Conservation (phyloP, 2,888 invertebrate genomes). For the Amphipyra tragopoginis region DNA sequence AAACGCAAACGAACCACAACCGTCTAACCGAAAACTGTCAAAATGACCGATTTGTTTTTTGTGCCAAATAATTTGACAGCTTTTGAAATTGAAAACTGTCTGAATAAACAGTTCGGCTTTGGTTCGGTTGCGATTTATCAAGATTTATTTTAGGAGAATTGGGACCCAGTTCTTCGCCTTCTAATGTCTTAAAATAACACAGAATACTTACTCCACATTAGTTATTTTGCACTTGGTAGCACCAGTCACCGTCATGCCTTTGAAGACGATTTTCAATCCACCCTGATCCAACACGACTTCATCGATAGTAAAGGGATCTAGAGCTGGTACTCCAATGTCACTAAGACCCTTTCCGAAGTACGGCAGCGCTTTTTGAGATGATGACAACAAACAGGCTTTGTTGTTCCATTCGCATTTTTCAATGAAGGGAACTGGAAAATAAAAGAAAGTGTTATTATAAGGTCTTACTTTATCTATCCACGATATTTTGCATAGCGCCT, state of each 20-base stretch:
- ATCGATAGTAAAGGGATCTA: constrained; percentile 38
- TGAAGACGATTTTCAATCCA: constrained; percentile 20
- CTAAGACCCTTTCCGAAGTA: constrained; percentile 26
- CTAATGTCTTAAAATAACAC: not conserved
- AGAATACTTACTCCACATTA: constrained; percentile 42
- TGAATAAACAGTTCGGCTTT: too few relatives aligned
- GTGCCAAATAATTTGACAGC: too few relatives aligned
- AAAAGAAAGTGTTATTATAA: not conserved
- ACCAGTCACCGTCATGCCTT: constrained; percentile 24
- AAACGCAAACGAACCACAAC: too few relatives aligned
- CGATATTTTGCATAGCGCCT: too few relatives aligned
- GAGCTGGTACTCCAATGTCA: constrained; percentile 15
- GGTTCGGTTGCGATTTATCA: too few relatives aligned
- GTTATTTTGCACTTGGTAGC: constrained; percentile 12
- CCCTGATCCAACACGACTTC: constrained; percentile 10
- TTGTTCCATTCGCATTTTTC: constrained; percentile 44
- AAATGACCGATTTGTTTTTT: too few relatives aligned
- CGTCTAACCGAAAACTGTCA: too few relatives aligned
- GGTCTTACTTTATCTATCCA: too few relatives aligned
- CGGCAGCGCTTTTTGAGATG: constrained; percentile 37
- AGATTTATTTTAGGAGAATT: too few relatives aligned
- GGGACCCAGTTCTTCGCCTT: too few relatives aligned
- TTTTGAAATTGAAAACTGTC: too few relatives aligned
- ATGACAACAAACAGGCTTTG: constrained; percentile 26
- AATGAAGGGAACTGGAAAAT: constrained; percentile 42